Percentiles rank a stretch among this genome's conserved stretches.
phyloP scores from a whole-genome alignment of 92 coral and sea anemone genomes.

The Zoanthus solanderi region DNA sequence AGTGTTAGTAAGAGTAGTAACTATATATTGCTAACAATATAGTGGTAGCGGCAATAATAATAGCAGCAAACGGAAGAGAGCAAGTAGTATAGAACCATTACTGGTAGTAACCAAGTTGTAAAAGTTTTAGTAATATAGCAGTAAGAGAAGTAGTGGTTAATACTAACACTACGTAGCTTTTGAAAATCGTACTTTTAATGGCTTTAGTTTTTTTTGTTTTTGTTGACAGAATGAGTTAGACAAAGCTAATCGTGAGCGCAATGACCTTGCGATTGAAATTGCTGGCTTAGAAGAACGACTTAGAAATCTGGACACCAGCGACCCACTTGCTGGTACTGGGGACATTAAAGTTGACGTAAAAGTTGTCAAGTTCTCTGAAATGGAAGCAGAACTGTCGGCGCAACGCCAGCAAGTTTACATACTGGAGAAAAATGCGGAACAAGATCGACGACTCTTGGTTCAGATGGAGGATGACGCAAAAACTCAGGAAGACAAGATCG shows the following conservation, averaged over 20 bases:
- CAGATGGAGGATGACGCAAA: conserved; percentile 70
- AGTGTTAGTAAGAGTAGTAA: background rate
- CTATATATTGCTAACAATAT: background rate
- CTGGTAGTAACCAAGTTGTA: background rate
- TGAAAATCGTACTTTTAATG: background rate
- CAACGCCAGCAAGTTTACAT: conserved; percentile 77
- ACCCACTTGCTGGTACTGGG: conserved; percentile 56
- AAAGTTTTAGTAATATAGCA: background rate
- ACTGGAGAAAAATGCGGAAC: conserved; percentile 76
- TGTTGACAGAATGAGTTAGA: conserved; percentile 37
- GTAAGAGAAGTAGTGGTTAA: background rate
- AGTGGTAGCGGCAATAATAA: too few species aligned
- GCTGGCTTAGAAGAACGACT: conserved; percentile 67
- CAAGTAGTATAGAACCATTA: background rate
- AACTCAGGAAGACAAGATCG: conserved; percentile 70
- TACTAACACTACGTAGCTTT: background rate
- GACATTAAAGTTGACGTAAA: conserved; percentile 31
- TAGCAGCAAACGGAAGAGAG: background rate
- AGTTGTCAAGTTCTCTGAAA: conserved; percentile 56
- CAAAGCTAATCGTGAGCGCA: conserved; percentile 72
- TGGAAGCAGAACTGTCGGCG: conserved; percentile 71
- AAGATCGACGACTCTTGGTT: conserved; percentile 48
- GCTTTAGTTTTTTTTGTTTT: too few species aligned
- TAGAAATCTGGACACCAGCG: conserved; percentile 58
- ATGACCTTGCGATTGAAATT: conserved; percentile 74